These are phyloP conservation scores for Danaus chrysippus DNA, from an alignment of 2,888 invertebrate genomes.

Conservation along the genomic window DNA sequence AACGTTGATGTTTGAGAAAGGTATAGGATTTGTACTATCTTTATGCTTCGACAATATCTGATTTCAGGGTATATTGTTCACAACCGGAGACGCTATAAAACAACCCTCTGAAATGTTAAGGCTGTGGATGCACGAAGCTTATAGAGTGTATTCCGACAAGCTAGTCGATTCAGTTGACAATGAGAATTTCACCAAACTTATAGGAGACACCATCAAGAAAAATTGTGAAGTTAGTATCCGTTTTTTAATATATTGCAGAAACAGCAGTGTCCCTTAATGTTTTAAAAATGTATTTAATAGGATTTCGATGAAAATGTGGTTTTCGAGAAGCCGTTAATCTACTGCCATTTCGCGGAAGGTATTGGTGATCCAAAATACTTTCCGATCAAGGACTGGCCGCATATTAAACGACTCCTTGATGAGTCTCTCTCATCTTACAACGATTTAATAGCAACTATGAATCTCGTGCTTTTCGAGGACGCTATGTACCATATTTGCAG, in stretches of 20 bases:
- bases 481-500: slow-evolving; percentile 95
- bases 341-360: slow-evolving; percentile 94
- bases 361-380: slow-evolving; percentile 95
- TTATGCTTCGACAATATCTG: neutral
- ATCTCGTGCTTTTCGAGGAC: slow-evolving; percentile 95
- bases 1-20: no score
- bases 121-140: slow-evolving; percentile 94
- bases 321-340: slow-evolving; percentile 88
- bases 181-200: slow-evolving; percentile 84
- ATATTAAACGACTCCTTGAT: slow-evolving; percentile 84
- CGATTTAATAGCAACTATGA: slow-evolving; percentile 94
- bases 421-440: slow-evolving; percentile 93
- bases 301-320: slow-evolving; percentile 86
- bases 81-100: slow-evolving; percentile 86
- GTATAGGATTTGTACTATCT: no score
- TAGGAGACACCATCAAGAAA: slow-evolving; percentile 89
- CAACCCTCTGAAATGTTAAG: slow-evolving; percentile 85
- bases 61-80: slow-evolving; percentile 89
- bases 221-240: slow-evolving; percentile 78
- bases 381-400: slow-evolving; percentile 85
- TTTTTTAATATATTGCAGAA: neutral
- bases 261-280: neutral
- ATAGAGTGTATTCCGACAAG: slow-evolving; percentile 95
- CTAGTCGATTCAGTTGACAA: slow-evolving; percentile 89
- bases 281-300: slow-evolving; percentile 49